Conservation (phyloP, 2,113 vertebrate genomes). For the Notarius quadriscutis region DNA sequence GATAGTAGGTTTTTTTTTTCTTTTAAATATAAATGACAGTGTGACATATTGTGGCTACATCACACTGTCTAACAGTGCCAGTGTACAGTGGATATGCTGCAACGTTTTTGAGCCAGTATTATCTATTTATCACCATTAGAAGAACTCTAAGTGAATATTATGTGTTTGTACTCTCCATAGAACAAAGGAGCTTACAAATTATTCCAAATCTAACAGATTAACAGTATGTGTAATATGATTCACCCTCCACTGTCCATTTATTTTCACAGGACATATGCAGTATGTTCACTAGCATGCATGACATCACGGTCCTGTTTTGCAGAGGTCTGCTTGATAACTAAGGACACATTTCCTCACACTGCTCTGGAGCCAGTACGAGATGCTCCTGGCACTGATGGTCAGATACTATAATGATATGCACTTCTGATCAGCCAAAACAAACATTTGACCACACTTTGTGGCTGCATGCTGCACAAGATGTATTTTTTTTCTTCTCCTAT, state of each 20-base stretch:
- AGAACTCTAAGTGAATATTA: neutral
- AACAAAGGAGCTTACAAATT: neutral
- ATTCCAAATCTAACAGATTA: conserved; percentile 1
- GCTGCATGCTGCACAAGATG: conserved; percentile 24
- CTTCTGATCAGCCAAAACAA: conserved; percentile 35
- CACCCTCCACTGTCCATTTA: neutral
- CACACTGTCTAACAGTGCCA: neutral
- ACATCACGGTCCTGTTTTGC: conserved; percentile 5
- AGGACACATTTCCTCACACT: conserved; percentile 33
- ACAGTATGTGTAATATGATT: conserved; percentile 2
- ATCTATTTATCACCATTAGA: neutral
- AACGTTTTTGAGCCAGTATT: neutral
- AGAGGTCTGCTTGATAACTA: conserved; percentile 32
- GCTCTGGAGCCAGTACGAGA: conserved; percentile 40
- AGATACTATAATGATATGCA: conserved; percentile 28
- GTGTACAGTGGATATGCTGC: neutral
- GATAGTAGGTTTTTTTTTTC: neutral
- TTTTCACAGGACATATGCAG: conserved; percentile 22
- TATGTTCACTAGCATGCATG: conserved; percentile 6
- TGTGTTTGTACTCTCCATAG: neutral
- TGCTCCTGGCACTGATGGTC: conserved; percentile 45
- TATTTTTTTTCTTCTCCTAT: conserved; percentile 19
- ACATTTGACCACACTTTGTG: conserved; percentile 32
- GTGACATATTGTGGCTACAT: neutral
- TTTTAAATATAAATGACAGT: neutral